phyloP scores from a whole-genome alignment of 2,797 vertebrate genomes.

The Borostomias antarcticus region DNA sequence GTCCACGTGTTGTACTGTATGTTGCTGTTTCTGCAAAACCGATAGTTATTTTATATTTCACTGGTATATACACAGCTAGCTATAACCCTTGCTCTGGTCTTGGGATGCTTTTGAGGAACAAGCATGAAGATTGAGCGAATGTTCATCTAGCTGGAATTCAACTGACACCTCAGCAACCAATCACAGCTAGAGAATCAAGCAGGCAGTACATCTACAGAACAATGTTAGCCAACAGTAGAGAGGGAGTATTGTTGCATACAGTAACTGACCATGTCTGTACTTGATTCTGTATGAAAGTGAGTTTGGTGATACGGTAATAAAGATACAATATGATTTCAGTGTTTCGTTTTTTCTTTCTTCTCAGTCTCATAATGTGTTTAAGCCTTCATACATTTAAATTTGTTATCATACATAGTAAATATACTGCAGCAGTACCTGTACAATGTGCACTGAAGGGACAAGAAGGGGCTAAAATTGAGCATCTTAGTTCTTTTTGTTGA shows the following conservation, averaged over 20 bases:
- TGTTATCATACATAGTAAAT: too few species aligned
- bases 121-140: not conserved
- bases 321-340: not conserved
- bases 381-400: not conserved
- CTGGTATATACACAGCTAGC: not conserved
- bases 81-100: not conserved
- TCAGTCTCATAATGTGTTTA: not conserved
- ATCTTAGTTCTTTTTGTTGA: constrained; percentile 6
- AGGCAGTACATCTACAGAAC: not conserved
- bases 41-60: not conserved
- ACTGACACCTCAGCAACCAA: not conserved
- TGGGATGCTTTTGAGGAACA: constrained; percentile 5
- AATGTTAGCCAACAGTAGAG: not conserved
- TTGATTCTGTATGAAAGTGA: not conserved
- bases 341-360: not conserved
- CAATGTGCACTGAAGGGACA: not conserved
- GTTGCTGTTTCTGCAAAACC: not conserved
- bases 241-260: not conserved
- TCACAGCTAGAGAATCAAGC: not conserved
- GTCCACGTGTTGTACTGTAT: not conserved
- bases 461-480: not conserved
- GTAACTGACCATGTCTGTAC: not conserved
- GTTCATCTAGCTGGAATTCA: too few species aligned
- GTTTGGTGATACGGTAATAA: constrained; percentile 5
- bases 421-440: too few species aligned